Conservation (phyloP, 2,797 vertebrate species). For the Eidolon dupreanum region DNA sequence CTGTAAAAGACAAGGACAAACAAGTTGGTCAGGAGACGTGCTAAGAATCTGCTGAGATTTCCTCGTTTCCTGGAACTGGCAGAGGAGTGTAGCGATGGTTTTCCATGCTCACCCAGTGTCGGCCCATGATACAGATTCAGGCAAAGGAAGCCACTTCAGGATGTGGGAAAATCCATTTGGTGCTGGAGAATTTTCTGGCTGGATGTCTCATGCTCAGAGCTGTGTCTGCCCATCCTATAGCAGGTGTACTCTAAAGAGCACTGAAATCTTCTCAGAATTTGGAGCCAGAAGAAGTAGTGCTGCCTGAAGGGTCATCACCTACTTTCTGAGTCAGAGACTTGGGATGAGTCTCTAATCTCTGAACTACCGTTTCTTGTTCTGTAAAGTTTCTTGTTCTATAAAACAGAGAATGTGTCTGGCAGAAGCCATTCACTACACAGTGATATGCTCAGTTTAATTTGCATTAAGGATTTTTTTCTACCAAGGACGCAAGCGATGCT, state of each 20-base stretch:
- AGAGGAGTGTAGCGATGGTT: neutral
- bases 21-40: neutral
- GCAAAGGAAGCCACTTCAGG: neutral
- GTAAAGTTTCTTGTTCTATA: neutral
- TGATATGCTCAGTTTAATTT: neutral
- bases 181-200: neutral
- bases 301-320: neutral
- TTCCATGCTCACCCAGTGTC: neutral
- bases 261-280: neutral
- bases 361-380: neutral
- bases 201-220: neutral
- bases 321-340: neutral
- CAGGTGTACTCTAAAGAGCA: rapidly evolving
- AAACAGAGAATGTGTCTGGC: neutral
- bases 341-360: neutral
- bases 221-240: rapidly evolving
- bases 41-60: neutral
- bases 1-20: conserved; percentile 21
- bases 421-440: neutral
- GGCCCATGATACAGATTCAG: neutral
- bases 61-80: neutral
- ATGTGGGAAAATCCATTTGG: neutral
- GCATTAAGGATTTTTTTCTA: neutral
- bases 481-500: neutral
- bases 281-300: neutral